Evolutionary conservation across 53 echinoderm and acorn worm genomes (phyloP).

Genomic region (Hippasteria phrygiana): DNA sequence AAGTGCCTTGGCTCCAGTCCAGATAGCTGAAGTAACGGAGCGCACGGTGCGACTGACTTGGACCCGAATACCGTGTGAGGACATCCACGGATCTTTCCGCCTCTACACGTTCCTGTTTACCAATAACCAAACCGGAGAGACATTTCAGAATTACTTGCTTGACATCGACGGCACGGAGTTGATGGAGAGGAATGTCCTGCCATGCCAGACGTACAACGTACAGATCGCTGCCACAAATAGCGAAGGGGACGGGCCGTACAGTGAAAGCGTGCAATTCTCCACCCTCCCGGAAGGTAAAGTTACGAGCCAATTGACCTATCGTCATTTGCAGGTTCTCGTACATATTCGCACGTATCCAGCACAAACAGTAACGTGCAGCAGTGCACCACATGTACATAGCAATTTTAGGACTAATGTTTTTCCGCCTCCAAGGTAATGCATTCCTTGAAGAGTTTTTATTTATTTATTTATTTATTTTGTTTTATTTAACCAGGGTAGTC

Average conservation of each 20-base stretch:
- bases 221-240: background rate
- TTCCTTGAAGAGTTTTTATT: too few species aligned
- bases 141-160: too few species aligned
- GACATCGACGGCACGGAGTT: background rate
- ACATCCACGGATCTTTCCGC: slow-evolving; percentile 10
- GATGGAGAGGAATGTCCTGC: background rate
- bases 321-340: too few species aligned
- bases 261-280: slow-evolving; percentile 3
- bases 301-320: background rate
- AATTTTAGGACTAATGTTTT: too few species aligned
- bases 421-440: too few species aligned
- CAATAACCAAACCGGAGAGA: slow-evolving; percentile 9
- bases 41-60: background rate
- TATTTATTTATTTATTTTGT: too few species aligned
- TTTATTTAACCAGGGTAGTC: too few species aligned
- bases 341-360: too few species aligned
- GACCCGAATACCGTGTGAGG: slow-evolving; percentile 35
- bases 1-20: background rate
- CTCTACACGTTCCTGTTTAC: background rate
- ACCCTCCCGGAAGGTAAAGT: slow-evolving; percentile 9
- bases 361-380: too few species aligned
- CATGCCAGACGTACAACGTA: slow-evolving; percentile 3
- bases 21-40: background rate
- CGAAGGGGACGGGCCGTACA: background rate
- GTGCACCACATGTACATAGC: too few species aligned